phyloP scores from a whole-genome alignment of 2,888 invertebrate genomes.

The Drosophila fungiperda region DNA sequence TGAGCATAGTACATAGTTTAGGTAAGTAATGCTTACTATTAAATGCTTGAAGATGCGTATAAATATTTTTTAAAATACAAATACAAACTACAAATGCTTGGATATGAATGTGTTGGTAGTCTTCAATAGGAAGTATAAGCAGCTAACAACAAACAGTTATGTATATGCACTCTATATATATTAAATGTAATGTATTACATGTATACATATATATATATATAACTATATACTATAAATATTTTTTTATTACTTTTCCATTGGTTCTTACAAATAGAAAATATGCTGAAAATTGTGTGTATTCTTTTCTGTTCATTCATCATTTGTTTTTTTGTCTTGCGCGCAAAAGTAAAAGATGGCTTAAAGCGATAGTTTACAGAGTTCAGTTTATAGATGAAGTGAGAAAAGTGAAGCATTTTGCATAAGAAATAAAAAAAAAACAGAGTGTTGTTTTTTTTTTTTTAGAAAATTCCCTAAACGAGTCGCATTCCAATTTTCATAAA shows the following conservation, averaged over 20 bases:
- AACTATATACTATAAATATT: slow-evolving; percentile 35
- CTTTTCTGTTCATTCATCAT: slow-evolving; percentile 15
- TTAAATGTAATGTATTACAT: slow-evolving; percentile 40
- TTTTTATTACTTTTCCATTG: slow-evolving; percentile 20
- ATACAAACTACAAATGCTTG: slow-evolving; percentile 74
- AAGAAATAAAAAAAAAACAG: slow-evolving; percentile 34
- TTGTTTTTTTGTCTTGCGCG: slow-evolving; percentile 59
- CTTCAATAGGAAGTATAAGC: slow-evolving; percentile 80
- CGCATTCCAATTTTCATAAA: slow-evolving; percentile 67
- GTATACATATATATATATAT: slow-evolving; percentile 46
- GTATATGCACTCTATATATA: slow-evolving; percentile 50
- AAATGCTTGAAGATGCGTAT: slow-evolving; percentile 48
- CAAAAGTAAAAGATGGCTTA: slow-evolving; percentile 36
- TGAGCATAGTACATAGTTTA: slow-evolving; percentile 25
- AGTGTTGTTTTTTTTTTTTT: slow-evolving; percentile 20
- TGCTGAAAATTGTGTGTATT: slow-evolving; percentile 41
- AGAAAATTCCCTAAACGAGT: slow-evolving; percentile 85
- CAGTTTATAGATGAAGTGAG: slow-evolving; percentile 5
- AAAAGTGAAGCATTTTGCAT: slow-evolving; percentile 13
- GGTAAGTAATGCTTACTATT: slow-evolving; percentile 32
- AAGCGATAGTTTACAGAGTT: slow-evolving; percentile 15
- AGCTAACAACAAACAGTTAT: slow-evolving; percentile 79
- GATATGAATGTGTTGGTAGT: slow-evolving; percentile 72
- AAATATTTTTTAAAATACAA: slow-evolving; percentile 61
- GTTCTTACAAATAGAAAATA: slow-evolving; percentile 55